A percentile compares a stretch with the other conserved stretches of the same genome.
Conservation (phyloP, 2,113 vertebrate species). For the Gobius niger region DNA sequence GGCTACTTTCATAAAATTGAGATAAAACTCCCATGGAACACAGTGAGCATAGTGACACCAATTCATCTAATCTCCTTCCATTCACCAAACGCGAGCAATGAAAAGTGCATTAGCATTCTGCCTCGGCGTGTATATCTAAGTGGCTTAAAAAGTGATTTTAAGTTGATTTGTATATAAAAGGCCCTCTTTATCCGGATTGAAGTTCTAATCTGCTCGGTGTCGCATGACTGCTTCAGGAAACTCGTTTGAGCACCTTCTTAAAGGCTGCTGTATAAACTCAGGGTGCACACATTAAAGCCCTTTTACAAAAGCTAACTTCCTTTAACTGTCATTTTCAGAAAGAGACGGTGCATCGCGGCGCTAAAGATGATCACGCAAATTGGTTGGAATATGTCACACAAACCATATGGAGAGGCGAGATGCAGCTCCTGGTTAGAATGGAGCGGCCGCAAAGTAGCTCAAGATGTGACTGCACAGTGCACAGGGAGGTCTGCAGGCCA, state of each 20-base stretch:
- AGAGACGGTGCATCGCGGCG: conserved; percentile 25
- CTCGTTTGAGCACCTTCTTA: conserved; percentile 80
- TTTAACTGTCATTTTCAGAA: conserved; percentile 69
- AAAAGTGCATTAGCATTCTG: conserved; percentile 86
- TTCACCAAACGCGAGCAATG: conserved; percentile 78
- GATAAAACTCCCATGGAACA: conserved; percentile 75
- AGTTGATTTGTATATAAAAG: conserved; percentile 90
- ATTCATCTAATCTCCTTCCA: conserved; percentile 81
- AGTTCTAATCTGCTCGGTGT: conserved; percentile 84
- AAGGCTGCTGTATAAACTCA: conserved; percentile 69
- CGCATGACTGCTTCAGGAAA: conserved; percentile 84
- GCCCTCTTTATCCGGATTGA: conserved; percentile 84
- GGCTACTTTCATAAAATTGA: conserved; percentile 77
- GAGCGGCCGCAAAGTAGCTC: conserved; percentile 71
- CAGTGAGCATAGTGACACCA: conserved; percentile 75
- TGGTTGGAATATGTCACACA: conserved; percentile 60
- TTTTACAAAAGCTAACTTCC: conserved; percentile 82
- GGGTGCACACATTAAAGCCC: conserved; percentile 78
- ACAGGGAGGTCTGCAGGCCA: conserved; percentile 76
- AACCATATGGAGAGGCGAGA: conserved; percentile 51
- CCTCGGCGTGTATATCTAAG: conserved; percentile 83
- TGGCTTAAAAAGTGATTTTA: conserved; percentile 88
- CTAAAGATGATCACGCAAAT: conserved; percentile 62
- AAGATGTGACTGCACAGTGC: conserved; percentile 65
- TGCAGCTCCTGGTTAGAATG: conserved; percentile 63